A percentile compares a stretch with the other conserved stretches of the same genome.
These are phyloP conservation scores for Mixornis gularis DNA, from an alignment of 2,113 vertebrate genomes.

Conservation along the genomic window DNA sequence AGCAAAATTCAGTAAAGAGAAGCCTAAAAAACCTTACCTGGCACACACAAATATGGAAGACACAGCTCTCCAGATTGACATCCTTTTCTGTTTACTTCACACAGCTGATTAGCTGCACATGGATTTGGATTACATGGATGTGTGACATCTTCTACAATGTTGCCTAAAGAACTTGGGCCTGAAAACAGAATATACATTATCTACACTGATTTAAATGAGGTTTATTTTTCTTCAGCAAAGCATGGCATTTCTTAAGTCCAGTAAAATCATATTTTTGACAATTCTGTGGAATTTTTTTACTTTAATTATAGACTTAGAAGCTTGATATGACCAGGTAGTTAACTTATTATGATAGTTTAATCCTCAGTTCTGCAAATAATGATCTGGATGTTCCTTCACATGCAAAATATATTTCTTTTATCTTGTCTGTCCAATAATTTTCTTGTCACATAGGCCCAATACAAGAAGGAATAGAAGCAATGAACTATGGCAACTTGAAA, in stretches of 20 bases:
- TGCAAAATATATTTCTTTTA: not conserved
- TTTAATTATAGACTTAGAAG: not conserved
- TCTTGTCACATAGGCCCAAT: not conserved
- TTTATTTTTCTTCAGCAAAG: not conserved
- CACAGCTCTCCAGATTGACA: conserved; percentile 84
- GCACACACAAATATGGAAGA: conserved; percentile 86
- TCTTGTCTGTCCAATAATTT: not conserved
- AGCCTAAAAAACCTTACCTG: conserved; percentile 72
- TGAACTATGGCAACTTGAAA: not conserved
- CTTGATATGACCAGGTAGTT: not conserved
- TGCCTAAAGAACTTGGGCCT: conserved; percentile 87
- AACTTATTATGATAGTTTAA: not conserved
- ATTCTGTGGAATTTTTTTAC: not conserved
- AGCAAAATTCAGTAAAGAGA: not conserved
- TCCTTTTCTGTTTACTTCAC: conserved; percentile 93
- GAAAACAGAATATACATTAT: not conserved
- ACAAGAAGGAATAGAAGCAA: not conserved
- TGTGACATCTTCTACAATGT: conserved; percentile 86
- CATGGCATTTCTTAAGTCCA: not conserved
- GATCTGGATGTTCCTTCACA: not conserved
- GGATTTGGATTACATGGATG: conserved; percentile 98
- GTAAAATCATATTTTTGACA: not conserved
- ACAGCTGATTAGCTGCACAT: conserved; percentile 88
- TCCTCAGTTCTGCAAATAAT: not conserved
- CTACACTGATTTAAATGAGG: not conserved